A percentile compares a stretch with the other conserved stretches of the same genome.
These are phyloP conservation scores for Cetoscarus ocellatus DNA, from an alignment of 2,797 vertebrate genomes.

Conservation along the genomic window DNA sequence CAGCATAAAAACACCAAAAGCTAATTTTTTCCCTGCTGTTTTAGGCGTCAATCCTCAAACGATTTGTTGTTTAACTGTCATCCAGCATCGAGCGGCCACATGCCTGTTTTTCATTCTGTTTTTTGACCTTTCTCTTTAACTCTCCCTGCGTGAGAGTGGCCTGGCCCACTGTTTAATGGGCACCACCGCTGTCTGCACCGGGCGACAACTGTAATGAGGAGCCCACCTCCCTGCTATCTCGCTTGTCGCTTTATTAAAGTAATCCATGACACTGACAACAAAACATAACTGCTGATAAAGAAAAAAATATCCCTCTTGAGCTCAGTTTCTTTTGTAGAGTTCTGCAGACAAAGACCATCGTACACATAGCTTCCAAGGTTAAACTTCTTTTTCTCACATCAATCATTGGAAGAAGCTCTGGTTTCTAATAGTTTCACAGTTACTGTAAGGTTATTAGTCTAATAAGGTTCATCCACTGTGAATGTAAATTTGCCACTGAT, in stretches of 20 bases:
- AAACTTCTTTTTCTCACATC: conserved; percentile 26
- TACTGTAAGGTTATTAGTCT: conserved; percentile 64
- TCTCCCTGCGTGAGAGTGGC: conserved; percentile 66
- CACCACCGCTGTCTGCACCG: conserved; percentile 38
- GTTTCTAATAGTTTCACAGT: conserved; percentile 50
- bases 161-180: conserved; percentile 72
- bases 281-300: conserved; percentile 61
- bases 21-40: conserved; percentile 2
- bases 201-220: conserved; percentile 49
- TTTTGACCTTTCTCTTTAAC: conserved; percentile 72
- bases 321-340: conserved; percentile 39
- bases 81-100: conserved; percentile 35
- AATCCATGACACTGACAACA: conserved; percentile 36
- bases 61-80: conserved; percentile 56
- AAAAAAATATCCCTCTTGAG: conserved; percentile 58
- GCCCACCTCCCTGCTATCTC: conserved; percentile 50
- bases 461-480: conserved; percentile 73
- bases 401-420: conserved; percentile 31
- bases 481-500: conserved; percentile 73
- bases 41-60: conserved; percentile 33
- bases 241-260: conserved; percentile 64
- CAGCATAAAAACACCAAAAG: conserved; percentile 7
- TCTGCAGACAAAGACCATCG: conserved; percentile 34
- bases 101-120: conserved; percentile 50
- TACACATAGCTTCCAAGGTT: conserved; percentile 59